These are phyloP conservation scores for Steinernema khuongi DNA, from an alignment of 1,140 invertebrate species.

Conservation along the genomic window DNA sequence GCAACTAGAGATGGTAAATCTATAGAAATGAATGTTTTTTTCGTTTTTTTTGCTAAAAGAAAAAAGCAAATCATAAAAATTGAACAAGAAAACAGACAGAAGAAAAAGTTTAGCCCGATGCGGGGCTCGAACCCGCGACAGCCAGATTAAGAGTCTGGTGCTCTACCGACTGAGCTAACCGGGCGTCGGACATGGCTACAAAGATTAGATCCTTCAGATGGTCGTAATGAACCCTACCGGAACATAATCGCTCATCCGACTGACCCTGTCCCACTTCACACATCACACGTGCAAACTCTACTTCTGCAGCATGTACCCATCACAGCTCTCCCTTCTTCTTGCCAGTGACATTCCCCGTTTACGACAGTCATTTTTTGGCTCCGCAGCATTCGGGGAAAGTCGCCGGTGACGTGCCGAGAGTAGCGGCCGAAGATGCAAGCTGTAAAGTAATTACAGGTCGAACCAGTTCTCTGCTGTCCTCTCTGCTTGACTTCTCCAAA, in stretches of 20 bases:
- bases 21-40: no score
- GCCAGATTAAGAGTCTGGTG: conserved; percentile 59
- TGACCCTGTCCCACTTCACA: no score
- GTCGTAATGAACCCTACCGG: no score
- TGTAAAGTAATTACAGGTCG: conserved; percentile 5
- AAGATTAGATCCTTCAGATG: no score
- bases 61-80: no score
- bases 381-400: background rate
- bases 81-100: no score
- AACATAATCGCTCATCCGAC: no score
- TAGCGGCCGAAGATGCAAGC: background rate
- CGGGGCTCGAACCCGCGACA: conserved; percentile 59
- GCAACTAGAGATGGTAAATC: no score
- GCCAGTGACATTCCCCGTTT: background rate
- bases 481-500: background rate
- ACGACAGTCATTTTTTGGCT: conserved; percentile 1
- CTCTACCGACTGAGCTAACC: conserved; percentile 59
- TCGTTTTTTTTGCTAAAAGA: no score
- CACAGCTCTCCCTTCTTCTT: background rate
- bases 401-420: background rate
- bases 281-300: no score
- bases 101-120: conserved; percentile 57
- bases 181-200: no score
- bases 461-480: conserved; percentile 4
- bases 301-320: no score